Evolutionary conservation across 1,140 invertebrate species (phyloP).

Genomic region (Zaprionus taronus): DNA sequence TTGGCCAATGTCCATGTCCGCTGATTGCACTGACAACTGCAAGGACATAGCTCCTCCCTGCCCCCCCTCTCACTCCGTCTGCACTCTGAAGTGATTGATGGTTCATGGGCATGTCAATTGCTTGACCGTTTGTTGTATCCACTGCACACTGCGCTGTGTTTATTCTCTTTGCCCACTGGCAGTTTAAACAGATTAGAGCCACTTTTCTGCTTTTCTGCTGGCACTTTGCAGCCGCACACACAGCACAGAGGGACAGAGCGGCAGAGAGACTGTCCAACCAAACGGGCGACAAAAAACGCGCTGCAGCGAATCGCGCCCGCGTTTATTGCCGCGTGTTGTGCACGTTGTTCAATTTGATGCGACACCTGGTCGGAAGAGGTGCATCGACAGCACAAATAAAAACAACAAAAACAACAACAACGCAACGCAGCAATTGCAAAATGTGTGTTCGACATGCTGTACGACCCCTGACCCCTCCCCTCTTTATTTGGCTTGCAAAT

Average conservation of each 20-base stretch:
- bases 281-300: slow-evolving; percentile 22
- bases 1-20: slow-evolving; percentile 39
- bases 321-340: slow-evolving; percentile 74
- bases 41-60: slow-evolving; percentile 38
- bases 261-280: too few relatives aligned
- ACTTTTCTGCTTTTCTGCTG: slow-evolving; percentile 70
- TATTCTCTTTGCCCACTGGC: slow-evolving; percentile 44
- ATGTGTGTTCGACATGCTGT: slow-evolving; percentile 72
- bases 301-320: slow-evolving; percentile 30
- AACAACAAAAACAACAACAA: background rate
- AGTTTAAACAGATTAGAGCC: slow-evolving; percentile 83
- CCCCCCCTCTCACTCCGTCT: background rate
- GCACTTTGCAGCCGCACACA: slow-evolving; percentile 7
- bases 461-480: slow-evolving; percentile 13
- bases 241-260: background rate
- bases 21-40: slow-evolving; percentile 60
- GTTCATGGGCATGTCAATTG: slow-evolving; percentile 78
- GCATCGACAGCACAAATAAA: slow-evolving; percentile 14
- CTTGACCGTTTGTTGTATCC: slow-evolving; percentile 52
- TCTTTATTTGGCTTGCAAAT: slow-evolving; percentile 77
- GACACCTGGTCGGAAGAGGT: slow-evolving; percentile 62
- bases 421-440: slow-evolving; percentile 21
- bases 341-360: slow-evolving; percentile 73
- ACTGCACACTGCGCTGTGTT: slow-evolving; percentile 7
- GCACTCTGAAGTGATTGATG: slow-evolving; percentile 73